phyloP scores from a whole-genome alignment of 1,140 invertebrate species.

The Zaprionus lachaisei region DNA sequence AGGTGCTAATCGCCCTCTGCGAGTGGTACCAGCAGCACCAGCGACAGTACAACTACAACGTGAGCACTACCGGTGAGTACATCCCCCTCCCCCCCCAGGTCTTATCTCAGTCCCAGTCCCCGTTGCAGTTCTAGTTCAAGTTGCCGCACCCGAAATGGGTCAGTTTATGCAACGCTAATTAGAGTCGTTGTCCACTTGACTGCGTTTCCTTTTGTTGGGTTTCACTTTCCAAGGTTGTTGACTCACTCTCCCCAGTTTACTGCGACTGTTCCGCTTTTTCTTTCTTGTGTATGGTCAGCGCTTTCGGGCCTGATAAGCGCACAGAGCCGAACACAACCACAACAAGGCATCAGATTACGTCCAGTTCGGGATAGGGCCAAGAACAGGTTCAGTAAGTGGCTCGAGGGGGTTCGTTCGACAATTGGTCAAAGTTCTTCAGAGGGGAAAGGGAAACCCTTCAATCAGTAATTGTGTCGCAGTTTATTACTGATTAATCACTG shows the following conservation, averaged over 20 bases:
- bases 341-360: slow-evolving; percentile 55
- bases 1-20: slow-evolving; percentile 77
- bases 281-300: slow-evolving; percentile 58
- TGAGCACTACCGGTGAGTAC: slow-evolving; percentile 36
- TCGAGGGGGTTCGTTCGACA: too few relatives aligned
- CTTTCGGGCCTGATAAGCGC: slow-evolving; percentile 35
- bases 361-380: not conserved
- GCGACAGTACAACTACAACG: slow-evolving; percentile 55
- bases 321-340: slow-evolving; percentile 28
- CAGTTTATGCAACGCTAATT: slow-evolving; percentile 47
- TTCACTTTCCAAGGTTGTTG: slow-evolving; percentile 77
- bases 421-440: not conserved
- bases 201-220: slow-evolving; percentile 50
- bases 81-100: not conserved
- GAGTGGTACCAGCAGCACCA: slow-evolving; percentile 64
- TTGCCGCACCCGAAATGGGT: slow-evolving; percentile 52
- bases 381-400: not conserved
- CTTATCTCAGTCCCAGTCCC: not conserved
- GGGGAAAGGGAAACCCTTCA: not conserved
- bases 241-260: slow-evolving; percentile 45
- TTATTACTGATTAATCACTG: too few relatives aligned
- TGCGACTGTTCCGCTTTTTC: not conserved
- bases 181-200: slow-evolving; percentile 47
- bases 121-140: slow-evolving; percentile 3
- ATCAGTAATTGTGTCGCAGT: too few relatives aligned